Percentiles rank a stretch among this genome's conserved stretches.
Conservation (phyloP, 2,888 invertebrate genomes). For the Conistra vaccinii region DNA sequence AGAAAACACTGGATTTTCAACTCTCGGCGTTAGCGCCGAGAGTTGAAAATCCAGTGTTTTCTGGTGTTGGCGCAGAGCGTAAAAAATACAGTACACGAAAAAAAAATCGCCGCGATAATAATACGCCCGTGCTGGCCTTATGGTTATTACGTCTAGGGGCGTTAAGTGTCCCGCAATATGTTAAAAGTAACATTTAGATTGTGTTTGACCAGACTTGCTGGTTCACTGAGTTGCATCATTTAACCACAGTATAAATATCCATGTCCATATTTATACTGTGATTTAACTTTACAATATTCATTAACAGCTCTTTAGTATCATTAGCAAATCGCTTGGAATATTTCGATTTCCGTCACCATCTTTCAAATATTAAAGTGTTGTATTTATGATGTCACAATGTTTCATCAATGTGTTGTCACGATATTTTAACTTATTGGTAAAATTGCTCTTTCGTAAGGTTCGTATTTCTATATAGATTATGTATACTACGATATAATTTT, state of each 20-base stretch:
- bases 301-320: conserved; percentile 29
- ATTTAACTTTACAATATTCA: conserved; percentile 30
- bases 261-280: too few species aligned
- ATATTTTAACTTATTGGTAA: conserved; percentile 1
- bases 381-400: conserved; percentile 32
- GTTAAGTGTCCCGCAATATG: not conserved
- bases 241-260: too few species aligned
- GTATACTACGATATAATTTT: conserved; percentile 11
- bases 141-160: not conserved
- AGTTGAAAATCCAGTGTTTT: too few species aligned
- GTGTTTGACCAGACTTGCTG: conserved; percentile 29
- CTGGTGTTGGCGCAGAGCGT: too few species aligned
- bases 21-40: too few species aligned
- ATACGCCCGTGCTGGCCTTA: not conserved
- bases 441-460: conserved; percentile 20
- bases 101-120: too few species aligned
- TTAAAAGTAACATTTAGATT: conserved; percentile 29
- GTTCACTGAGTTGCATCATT: conserved; percentile 20
- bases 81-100: too few species aligned
- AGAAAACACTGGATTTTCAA: too few species aligned
- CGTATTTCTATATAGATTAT: conserved; percentile 20
- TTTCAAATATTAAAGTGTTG: conserved; percentile 26
- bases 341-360: conserved; percentile 15
- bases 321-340: conserved; percentile 35
- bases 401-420: conserved; percentile 18